Base-by-base conservation (phyloP, 2,888 invertebrate genomes). In the Tridacna gigas region DNA sequence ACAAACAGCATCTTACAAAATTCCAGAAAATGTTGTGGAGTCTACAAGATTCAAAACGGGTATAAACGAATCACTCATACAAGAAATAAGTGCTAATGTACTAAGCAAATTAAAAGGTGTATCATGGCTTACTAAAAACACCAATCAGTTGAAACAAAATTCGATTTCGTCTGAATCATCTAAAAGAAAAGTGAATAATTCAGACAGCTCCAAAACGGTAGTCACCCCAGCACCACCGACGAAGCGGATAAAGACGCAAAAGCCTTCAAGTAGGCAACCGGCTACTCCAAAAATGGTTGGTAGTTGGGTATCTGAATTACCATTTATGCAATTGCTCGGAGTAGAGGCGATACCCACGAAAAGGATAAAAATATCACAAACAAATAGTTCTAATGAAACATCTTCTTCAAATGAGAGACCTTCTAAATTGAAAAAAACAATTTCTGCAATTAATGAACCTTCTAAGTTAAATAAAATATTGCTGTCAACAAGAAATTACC, bases 241-340 rank as follows among this genome's bases (percentile, higher is more conserved):
- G 20, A 5, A 48, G 13, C 71, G 12, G 12, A 48, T 11, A 25
- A 22, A 25, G 7, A 25, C 71, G 2, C 20, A 13, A n/a, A 71
- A 45, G 15, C 45, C 71, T 1, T 51, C 71, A 18, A 48, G 51
- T 1, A 48, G 18, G 15, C 48, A 51, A 51, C 71, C 51, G 20
- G 12, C 47, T 22, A 22, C 71, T 12, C 71, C 71, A 15, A 71
- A 51, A 13, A 22, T 71, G 11, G 26, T 71, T n/a, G 71, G 71
- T 51, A 71, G 47, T 26, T 71, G 71, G 71, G 51, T 71, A 51
- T 71, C 71, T n/a, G 71, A 51, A 9, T 25, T 71, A 51, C 71
- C 71, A 37, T 71, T 51, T 18, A 47, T 71, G 22, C 71, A 71
- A 20, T 26, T 71, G n/a, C 51, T 71, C 37, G 71, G 51, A 22